Conservation (phyloP, 2,888 invertebrate species). For the Lasius fuliginosus region DNA sequence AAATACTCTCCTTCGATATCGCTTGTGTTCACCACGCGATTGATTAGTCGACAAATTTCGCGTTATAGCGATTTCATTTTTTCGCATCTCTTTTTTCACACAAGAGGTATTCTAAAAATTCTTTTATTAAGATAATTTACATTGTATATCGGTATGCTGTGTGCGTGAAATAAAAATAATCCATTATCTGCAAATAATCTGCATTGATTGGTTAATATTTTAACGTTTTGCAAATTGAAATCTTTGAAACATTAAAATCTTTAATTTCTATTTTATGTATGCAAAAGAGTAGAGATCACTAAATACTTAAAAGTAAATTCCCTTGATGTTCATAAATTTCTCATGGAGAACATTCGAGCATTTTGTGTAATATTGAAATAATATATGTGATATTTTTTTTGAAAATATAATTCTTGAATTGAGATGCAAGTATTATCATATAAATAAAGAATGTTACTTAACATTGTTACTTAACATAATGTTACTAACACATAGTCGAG, state of each 20-base stretch:
- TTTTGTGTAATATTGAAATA: background rate
- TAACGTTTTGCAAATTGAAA: background rate
- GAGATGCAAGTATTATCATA: background rate
- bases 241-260: background rate
- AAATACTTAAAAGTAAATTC: background rate
- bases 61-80: background rate
- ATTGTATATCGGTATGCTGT: background rate
- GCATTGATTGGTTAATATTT: background rate
- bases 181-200: background rate
- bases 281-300: background rate
- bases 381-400: background rate
- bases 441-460: no score
- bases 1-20: background rate
- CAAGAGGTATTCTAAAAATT: background rate
- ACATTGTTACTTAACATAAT: no score
- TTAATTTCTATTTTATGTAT: background rate
- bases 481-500: no score
- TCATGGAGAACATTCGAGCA: background rate
- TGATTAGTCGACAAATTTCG: background rate
- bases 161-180: background rate
- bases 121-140: background rate
- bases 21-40: background rate
- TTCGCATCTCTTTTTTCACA: background rate
- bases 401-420: background rate
- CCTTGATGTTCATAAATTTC: background rate